phyloP scores from a whole-genome alignment of 2,888 invertebrate species.

The Dasysyrphus tricinctus region DNA sequence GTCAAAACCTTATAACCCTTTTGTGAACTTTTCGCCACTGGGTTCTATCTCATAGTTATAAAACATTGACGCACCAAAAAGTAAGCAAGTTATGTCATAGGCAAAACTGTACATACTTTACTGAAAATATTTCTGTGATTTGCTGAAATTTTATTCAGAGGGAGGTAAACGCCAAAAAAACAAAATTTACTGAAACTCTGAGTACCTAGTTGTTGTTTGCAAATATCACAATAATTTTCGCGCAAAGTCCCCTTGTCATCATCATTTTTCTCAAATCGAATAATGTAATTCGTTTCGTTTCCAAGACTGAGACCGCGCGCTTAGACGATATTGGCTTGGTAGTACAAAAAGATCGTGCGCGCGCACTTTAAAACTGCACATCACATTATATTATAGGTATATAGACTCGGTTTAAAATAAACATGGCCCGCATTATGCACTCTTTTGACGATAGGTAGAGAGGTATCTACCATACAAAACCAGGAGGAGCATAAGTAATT shows the following conservation, averaged over 20 bases:
- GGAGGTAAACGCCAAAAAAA: neutral
- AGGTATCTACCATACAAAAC: conserved; percentile 35
- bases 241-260: conserved; percentile 55
- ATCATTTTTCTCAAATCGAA: conserved; percentile 57
- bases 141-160: neutral
- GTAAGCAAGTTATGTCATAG: neutral
- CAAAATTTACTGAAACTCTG: neutral
- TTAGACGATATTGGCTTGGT: conserved; percentile 43
- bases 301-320: neutral
- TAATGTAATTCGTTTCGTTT: conserved; percentile 57
- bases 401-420: conserved; percentile 14
- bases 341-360: conserved; percentile 60
- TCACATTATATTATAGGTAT: conserved; percentile 48
- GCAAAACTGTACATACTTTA: neutral
- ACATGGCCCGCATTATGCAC: conserved; percentile 71
- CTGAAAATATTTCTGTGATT: neutral
- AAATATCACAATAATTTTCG: conserved; percentile 67
- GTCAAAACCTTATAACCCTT: no score
- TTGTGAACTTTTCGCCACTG: no score
- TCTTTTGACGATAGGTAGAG: neutral
- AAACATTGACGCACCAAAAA: neutral
- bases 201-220: conserved; percentile 45
- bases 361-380: conserved; percentile 64
- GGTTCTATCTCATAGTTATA: no score
- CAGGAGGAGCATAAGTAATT: conserved; percentile 73